phyloP scores from a whole-genome alignment of 2,113 vertebrate species.

The Malurus melanocephalus region DNA sequence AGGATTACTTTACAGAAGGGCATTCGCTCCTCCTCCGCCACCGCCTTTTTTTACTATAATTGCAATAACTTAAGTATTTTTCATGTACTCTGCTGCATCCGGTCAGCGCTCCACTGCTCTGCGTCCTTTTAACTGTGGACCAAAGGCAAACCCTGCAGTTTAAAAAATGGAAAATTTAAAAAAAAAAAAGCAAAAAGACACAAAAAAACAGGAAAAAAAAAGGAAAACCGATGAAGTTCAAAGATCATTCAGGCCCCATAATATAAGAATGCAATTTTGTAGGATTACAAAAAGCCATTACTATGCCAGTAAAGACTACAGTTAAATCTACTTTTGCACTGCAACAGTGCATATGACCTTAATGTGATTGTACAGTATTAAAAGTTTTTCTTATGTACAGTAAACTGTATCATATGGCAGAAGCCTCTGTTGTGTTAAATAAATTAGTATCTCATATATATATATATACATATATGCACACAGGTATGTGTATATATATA shows the following conservation, averaged over 20 bases:
- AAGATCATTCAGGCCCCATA: slow-evolving; percentile 66
- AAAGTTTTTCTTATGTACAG: slow-evolving; percentile 86
- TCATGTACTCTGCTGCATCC: slow-evolving; percentile 69
- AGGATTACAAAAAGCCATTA: slow-evolving; percentile 81
- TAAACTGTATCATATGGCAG: slow-evolving; percentile 83
- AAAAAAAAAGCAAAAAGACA: background rate
- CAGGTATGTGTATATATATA: slow-evolving; percentile 47
- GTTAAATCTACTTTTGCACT: slow-evolving; percentile 85
- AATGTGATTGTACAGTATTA: slow-evolving; percentile 91
- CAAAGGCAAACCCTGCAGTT: slow-evolving; percentile 75
- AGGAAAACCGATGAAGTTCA: slow-evolving; percentile 4
- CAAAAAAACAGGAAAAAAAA: background rate
- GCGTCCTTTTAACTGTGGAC: slow-evolving; percentile 79
- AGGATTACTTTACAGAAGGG: slow-evolving; percentile 68
- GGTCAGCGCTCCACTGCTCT: slow-evolving; percentile 70
- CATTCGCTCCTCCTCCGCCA: slow-evolving; percentile 47
- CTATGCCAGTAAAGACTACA: slow-evolving; percentile 85
- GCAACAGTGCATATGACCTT: slow-evolving; percentile 92
- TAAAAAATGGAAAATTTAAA: background rate
- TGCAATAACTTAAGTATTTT: slow-evolving; percentile 82
- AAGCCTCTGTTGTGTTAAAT: slow-evolving; percentile 81
- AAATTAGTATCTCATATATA: slow-evolving; percentile 76
- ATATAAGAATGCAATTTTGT: slow-evolving; percentile 77
- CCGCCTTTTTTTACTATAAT: slow-evolving; percentile 62
- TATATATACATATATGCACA: slow-evolving; percentile 68